These are phyloP conservation scores for Clytia hemisphaerica DNA, from an alignment of 30 jellyfish, hydroid and myxozoan genomes.

Conservation along the genomic window DNA sequence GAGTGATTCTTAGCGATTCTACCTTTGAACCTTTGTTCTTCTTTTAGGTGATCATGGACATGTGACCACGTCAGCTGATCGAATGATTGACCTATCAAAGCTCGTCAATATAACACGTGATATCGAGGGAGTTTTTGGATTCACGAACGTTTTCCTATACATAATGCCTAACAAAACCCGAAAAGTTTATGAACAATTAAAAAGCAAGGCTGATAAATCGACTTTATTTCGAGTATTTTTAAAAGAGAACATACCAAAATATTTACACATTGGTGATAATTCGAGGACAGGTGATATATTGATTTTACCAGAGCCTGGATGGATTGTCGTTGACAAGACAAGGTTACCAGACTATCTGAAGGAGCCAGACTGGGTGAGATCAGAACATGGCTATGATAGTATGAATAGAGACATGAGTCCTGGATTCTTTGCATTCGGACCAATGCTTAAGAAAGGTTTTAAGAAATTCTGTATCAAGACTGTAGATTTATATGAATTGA, in stretches of 20 bases:
- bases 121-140: constrained; percentile 36
- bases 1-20: background rate
- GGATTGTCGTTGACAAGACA: constrained; percentile 31
- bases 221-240: constrained; percentile 55
- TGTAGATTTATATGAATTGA: constrained; percentile 61
- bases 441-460: constrained; percentile 50
- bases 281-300: constrained; percentile 74
- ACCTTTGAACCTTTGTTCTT: background rate
- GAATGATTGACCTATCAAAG: constrained; percentile 58
- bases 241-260: constrained; percentile 66
- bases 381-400: constrained; percentile 88
- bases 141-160: constrained; percentile 50
- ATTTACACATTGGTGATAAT: constrained; percentile 44
- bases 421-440: constrained; percentile 75
- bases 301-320: constrained; percentile 79
- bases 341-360: constrained; percentile 8
- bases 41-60: constrained; percentile 90
- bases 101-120: constrained; percentile 47
- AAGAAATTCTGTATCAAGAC: constrained; percentile 34
- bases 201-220: constrained; percentile 11
- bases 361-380: constrained; percentile 46
- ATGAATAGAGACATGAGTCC: constrained; percentile 73
- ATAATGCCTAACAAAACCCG: constrained; percentile 38
- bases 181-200: constrained; percentile 37
- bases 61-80: constrained; percentile 37